A percentile compares a stretch with the other conserved stretches of the same genome.
These are phyloP conservation scores for Hetaerina titia DNA, from an alignment of 2,888 invertebrate species.

Conservation along the genomic window DNA sequence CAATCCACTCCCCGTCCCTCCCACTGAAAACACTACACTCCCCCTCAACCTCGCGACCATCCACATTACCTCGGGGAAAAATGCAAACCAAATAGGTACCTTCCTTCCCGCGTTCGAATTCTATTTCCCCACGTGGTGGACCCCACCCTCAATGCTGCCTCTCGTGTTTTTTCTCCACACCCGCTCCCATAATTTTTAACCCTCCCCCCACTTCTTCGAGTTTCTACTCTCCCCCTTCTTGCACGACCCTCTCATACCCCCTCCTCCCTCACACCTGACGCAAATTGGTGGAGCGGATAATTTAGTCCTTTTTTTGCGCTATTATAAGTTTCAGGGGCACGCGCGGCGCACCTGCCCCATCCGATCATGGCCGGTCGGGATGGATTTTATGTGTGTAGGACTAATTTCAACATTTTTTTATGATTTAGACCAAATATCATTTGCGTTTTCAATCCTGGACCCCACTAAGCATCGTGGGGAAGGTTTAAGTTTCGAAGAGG, in stretches of 20 bases:
- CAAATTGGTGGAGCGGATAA: slow-evolving; percentile 50
- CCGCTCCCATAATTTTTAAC: no score
- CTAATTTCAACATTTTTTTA: no score
- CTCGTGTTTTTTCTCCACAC: neutral
- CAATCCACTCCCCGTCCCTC: neutral
- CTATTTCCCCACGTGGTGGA: neutral
- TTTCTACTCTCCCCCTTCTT: no score
- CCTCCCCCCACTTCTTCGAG: no score
- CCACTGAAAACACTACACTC: neutral
- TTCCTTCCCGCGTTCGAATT: neutral
- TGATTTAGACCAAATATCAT: no score
- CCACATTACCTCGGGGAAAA: neutral
- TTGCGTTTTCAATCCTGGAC: no score
- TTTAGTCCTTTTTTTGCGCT: slow-evolving; percentile 6
- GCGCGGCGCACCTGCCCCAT: neutral
- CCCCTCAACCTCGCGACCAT: neutral
- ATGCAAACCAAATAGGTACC: neutral
- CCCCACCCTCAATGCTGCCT: neutral
- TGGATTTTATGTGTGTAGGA: no score
- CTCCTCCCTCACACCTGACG: neutral
- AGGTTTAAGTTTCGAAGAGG: no score
- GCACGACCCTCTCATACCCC: no score
- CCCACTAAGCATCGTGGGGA: no score
- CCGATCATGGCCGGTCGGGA: neutral
- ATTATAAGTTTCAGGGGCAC: neutral